phyloP scores from a whole-genome alignment of 1,140 invertebrate genomes.

The Marisa cornuarietis region DNA sequence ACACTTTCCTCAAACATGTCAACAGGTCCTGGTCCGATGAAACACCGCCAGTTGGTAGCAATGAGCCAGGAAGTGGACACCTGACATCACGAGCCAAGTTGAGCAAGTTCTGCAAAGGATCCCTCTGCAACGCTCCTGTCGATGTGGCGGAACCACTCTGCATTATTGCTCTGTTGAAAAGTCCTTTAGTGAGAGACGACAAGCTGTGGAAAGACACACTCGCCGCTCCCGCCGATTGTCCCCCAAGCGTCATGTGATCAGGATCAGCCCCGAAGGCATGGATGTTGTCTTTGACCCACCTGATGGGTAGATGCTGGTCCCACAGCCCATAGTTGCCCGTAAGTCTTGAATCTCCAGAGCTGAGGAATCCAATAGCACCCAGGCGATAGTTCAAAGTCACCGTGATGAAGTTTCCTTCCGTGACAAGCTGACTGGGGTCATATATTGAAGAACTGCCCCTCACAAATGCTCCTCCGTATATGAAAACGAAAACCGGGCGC shows the following conservation, averaged over 20 bases:
- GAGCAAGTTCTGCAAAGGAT: no score
- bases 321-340: conserved; percentile 63
- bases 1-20: no score
- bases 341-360: not conserved
- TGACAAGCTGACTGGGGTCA: not conserved
- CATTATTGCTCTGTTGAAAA: conserved; percentile 10
- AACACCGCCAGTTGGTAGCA: no score
- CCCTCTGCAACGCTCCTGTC: no score
- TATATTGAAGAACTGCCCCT: not conserved
- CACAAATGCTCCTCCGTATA: not conserved
- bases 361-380: conserved; percentile 12
- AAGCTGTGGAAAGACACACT: conserved; percentile 35
- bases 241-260: conserved; percentile 75
- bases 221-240: conserved; percentile 70
- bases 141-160: conserved; percentile 7
- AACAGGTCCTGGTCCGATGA: no score
- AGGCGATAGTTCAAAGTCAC: conserved; percentile 20
- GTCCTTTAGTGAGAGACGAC: conserved; percentile 35
- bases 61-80: no score
- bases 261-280: conserved; percentile 72
- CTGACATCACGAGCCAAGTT: no score
- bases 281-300: conserved; percentile 66
- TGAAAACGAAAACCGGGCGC: not conserved
- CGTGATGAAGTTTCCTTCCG: conserved; percentile 1
- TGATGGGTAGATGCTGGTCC: conserved; percentile 57